These are phyloP conservation scores for Lymantria monacha DNA, from an alignment of 2,888 invertebrate species.

Conservation along the genomic window DNA sequence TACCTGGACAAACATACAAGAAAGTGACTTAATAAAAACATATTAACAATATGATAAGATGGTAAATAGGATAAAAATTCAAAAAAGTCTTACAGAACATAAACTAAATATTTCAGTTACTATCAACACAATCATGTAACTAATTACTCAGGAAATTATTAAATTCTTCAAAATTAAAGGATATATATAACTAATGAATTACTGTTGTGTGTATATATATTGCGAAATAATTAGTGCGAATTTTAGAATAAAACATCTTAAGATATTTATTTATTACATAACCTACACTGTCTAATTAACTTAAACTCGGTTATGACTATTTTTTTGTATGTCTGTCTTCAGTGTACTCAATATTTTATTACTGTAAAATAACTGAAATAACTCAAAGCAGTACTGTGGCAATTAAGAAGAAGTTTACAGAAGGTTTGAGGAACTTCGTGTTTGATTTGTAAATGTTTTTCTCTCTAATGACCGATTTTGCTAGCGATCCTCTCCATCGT, in stretches of 20 bases:
- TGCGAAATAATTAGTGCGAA: too few species aligned
- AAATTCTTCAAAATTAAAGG: too few species aligned
- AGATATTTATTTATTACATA: background rate
- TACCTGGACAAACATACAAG: too few species aligned
- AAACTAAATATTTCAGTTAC: too few species aligned
- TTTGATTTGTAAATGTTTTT: conserved; percentile 73
- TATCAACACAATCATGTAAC: too few species aligned
- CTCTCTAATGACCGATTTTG: conserved; percentile 66
- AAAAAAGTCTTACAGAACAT: too few species aligned
- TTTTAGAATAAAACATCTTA: background rate
- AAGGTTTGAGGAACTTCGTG: conserved; percentile 56
- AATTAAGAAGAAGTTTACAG: conserved; percentile 48
- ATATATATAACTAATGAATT: too few species aligned
- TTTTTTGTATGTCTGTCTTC: conserved; percentile 15
- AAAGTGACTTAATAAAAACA: too few species aligned
- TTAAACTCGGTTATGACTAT: background rate
- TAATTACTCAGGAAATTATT: too few species aligned
- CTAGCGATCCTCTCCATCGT: conserved; percentile 35
- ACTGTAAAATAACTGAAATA: conserved; percentile 40
- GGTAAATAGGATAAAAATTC: too few species aligned
- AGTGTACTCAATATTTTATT: conserved; percentile 39
- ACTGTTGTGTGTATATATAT: too few species aligned
- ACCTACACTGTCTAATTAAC: background rate
- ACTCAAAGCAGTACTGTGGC: conserved; percentile 31
- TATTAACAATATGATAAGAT: too few species aligned